phyloP scores from a whole-genome alignment of 1,140 invertebrate genomes.

The Epicauta chinensis region DNA sequence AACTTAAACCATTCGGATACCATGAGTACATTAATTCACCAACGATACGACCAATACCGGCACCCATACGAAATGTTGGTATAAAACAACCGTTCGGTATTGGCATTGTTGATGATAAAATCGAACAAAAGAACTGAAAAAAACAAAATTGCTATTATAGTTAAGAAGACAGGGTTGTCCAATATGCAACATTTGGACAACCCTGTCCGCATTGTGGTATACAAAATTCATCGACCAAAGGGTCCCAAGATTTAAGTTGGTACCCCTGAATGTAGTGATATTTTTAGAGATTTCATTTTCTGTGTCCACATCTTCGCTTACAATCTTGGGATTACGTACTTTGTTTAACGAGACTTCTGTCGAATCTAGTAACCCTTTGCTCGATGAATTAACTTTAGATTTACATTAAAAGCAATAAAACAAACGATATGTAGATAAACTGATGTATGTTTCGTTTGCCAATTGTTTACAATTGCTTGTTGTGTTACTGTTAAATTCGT shows the following conservation, averaged over 20 bases:
- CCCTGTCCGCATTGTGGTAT: too few relatives aligned
- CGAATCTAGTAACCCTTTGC: too few relatives aligned
- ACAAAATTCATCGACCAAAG: too few relatives aligned
- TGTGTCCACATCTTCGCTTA: too few relatives aligned
- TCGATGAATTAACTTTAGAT: too few relatives aligned
- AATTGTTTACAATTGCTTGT: slow-evolving; percentile 76
- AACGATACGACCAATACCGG: slow-evolving; percentile 82
- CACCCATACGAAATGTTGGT: slow-evolving; percentile 90
- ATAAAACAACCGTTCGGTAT: slow-evolving; percentile 94
- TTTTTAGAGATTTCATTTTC: too few relatives aligned
- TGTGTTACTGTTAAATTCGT: slow-evolving; percentile 72
- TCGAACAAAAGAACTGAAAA: slow-evolving; percentile 82
- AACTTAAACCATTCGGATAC: slow-evolving; percentile 76
- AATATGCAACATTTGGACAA: too few relatives aligned
- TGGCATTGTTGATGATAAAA: slow-evolving; percentile 89
- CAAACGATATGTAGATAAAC: slow-evolving; percentile 81
- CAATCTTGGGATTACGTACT: too few relatives aligned
- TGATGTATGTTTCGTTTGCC: slow-evolving; percentile 74
- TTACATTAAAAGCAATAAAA: slow-evolving; percentile 51
- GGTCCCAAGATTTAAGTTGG: not conserved
- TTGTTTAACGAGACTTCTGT: too few relatives aligned
- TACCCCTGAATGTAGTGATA: too few relatives aligned
- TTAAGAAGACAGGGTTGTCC: too few relatives aligned
- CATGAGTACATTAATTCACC: slow-evolving; percentile 88
- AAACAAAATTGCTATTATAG: slow-evolving; percentile 20